phyloP scores from a whole-genome alignment of 1,140 invertebrate species.

The Aphidius ervi region DNA sequence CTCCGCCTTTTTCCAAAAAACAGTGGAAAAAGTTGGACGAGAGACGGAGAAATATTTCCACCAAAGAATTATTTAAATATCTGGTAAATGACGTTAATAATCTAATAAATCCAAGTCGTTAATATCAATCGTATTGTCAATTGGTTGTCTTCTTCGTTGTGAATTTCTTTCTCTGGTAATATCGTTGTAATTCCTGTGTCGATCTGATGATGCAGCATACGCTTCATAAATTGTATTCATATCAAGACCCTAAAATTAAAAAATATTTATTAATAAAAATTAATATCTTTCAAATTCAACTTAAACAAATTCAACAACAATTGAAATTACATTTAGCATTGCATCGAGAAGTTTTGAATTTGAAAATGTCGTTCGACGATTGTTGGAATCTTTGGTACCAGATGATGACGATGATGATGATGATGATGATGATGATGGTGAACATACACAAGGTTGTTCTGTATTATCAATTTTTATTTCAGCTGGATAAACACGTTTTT shows the following conservation, averaged over 20 bases:
- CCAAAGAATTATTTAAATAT: too few species aligned
- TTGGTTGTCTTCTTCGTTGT: constrained; percentile 7
- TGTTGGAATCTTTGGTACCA: background rate
- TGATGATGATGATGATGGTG: too few species aligned
- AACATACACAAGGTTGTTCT: constrained; percentile 15
- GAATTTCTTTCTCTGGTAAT: constrained; percentile 16
- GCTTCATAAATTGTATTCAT: constrained; percentile 23
- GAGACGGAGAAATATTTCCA: too few species aligned
- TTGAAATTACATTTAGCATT: constrained; percentile 20
- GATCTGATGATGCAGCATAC: constrained; percentile 16
- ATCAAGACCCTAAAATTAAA: constrained; percentile 21
- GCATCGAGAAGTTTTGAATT: constrained; percentile 17
- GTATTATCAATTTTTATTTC: constrained; percentile 13
- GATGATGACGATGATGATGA: too few species aligned
- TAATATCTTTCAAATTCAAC: too few species aligned
- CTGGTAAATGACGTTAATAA: constrained; percentile 11
- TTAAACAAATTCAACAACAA: too few species aligned
- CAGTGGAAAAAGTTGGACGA: too few species aligned
- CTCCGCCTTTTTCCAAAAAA: too few species aligned
- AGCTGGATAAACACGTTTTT: constrained; percentile 18
- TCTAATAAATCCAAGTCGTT: constrained; percentile 13
- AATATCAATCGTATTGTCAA: constrained; percentile 18
- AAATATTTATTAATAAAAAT: background rate
- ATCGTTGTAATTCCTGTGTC: constrained; percentile 17
- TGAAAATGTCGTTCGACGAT: constrained; percentile 2